Conservation (phyloP, 2,888 invertebrate species). For the Drosophila demipolita region DNA sequence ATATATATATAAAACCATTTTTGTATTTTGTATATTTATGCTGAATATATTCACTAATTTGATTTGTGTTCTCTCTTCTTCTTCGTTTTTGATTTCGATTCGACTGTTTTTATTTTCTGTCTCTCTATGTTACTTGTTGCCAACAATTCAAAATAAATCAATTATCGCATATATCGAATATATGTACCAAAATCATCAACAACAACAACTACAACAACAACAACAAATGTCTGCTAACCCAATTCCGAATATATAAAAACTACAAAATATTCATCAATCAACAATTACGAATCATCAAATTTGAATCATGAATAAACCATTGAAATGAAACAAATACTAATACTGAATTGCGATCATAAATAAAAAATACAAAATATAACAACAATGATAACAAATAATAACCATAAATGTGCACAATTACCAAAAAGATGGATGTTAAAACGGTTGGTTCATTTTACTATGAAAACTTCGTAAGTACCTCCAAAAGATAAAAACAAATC, state of each 20-base stretch:
- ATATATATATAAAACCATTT: constrained; percentile 12
- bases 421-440: constrained; percentile 97
- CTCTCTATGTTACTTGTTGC: constrained; percentile 48
- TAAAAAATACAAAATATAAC: constrained; percentile 23
- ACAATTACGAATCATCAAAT: constrained; percentile 45
- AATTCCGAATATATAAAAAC: constrained; percentile 29
- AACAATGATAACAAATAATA: constrained; percentile 34
- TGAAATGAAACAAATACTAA: constrained; percentile 49
- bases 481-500: constrained; percentile 44
- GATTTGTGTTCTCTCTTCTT: constrained; percentile 77
- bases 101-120: constrained; percentile 55
- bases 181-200: constrained; percentile 51
- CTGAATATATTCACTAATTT: constrained; percentile 74
- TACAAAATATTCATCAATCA: constrained; percentile 56
- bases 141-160: constrained; percentile 42
- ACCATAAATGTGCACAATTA: constrained; percentile 67
- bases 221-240: constrained; percentile 58
- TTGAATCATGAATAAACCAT: constrained; percentile 47
- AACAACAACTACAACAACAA: constrained; percentile 49
- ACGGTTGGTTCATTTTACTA: constrained; percentile 98
- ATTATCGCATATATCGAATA: constrained; percentile 33
- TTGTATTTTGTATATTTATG: constrained; percentile 42
- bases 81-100: constrained; percentile 70
- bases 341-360: constrained; percentile 49
- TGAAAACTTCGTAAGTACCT: constrained; percentile 97